Evolutionary conservation across 2,113 vertebrate genomes (phyloP).

Genomic region (Galeopterus variegatus): DNA sequence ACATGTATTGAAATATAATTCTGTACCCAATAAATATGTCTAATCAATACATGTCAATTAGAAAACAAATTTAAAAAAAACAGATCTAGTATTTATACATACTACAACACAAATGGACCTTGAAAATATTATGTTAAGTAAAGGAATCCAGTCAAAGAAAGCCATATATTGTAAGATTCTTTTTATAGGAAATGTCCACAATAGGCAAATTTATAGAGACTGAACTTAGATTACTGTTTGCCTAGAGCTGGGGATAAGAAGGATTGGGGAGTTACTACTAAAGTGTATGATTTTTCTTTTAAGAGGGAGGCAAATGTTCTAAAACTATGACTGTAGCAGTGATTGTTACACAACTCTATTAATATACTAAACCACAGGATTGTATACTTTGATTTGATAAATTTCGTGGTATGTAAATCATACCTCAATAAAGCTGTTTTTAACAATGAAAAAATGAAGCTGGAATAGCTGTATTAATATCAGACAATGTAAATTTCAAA

Average conservation of each 20-base stretch:
- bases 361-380: not conserved
- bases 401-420: not conserved
- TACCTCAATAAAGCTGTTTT: not conserved
- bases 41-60: too few relatives aligned
- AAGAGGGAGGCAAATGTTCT: not conserved
- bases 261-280: not conserved
- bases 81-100: not conserved
- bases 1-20: too few relatives aligned
- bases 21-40: too few relatives aligned
- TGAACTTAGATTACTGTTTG: not conserved
- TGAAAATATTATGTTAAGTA: not conserved
- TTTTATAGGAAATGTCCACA: not conserved
- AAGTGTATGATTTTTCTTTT: not conserved
- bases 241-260: not conserved
- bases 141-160: not conserved
- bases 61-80: not conserved
- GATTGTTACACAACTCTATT: not conserved
- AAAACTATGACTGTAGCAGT: not conserved
- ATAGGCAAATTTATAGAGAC: slow-evolving; percentile 6
- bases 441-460: not conserved
- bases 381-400: not conserved
- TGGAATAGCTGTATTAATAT: not conserved
- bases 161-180: not conserved
- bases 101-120: not conserved
- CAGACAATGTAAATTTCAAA: not conserved